Evolutionary conservation across 2,113 vertebrate genomes (phyloP).

Genomic region (Orientallactaga bullata): DNA sequence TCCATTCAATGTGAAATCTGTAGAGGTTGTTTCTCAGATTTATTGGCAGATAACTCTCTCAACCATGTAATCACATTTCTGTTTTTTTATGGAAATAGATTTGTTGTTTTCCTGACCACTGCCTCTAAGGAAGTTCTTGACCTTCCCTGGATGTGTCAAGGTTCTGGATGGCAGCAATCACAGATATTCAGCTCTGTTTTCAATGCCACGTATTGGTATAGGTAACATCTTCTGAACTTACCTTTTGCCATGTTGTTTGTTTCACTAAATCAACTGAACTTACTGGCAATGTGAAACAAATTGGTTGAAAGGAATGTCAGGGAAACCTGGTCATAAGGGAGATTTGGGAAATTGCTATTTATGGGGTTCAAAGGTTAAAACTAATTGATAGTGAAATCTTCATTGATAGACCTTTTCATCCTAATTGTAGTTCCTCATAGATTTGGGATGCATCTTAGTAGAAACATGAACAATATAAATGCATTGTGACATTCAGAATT

Average conservation of each 20-base stretch:
- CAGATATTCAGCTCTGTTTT: neutral
- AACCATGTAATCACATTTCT: too few relatives aligned
- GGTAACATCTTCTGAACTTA: neutral
- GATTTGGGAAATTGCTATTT: neutral
- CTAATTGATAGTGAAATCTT: neutral
- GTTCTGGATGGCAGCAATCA: neutral
- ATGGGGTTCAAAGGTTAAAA: neutral
- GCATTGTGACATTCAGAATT: neutral
- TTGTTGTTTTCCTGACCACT: neutral
- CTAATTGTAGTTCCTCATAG: neutral
- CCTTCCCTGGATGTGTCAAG: neutral
- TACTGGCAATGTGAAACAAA: neutral
- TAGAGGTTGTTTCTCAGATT: neutral
- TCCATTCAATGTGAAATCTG: constrained; percentile 30
- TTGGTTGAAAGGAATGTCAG: neutral
- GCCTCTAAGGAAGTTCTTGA: neutral
- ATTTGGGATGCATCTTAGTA: neutral
- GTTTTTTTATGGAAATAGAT: neutral
- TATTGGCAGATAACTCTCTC: neutral
- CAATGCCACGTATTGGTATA: neutral
- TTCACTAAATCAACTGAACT: neutral
- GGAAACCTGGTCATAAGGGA: neutral
- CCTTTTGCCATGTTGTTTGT: neutral
- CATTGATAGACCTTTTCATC: neutral
- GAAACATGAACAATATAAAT: neutral